Evolutionary conservation across 2,113 vertebrate genomes (phyloP), one percentile per base, ranked within the genome.

Genomic region (Mesoclemmys tuberculata): DNA sequence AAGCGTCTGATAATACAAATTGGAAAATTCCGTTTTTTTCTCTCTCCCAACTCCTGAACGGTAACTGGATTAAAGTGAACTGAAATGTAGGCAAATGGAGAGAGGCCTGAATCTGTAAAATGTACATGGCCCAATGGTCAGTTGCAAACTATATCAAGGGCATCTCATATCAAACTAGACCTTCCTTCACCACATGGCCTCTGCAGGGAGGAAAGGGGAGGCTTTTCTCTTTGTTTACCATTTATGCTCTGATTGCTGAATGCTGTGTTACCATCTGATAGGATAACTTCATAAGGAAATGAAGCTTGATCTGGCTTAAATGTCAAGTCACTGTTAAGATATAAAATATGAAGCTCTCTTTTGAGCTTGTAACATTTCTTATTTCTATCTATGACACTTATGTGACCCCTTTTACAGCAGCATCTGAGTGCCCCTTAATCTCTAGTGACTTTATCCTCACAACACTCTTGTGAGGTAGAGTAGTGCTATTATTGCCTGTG

Each of bases 111-210:
- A 61, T 61, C 68, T 41, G n/a, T 21, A 22, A 24, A 74, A 22
- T 10, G 38, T 41, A 38, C n/a, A 41, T 35, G 68, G 19, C 16
- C 10, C n/a, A 24, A n/a, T 41, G 8, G 19, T 41, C 35, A 71
- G 5, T 74, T 74, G 68, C n/a, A 5, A 22, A 74, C 21, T n/a
- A 61, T 38, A 86, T 48, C 71, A 54, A 77, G 52, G 82, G 26
- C 12, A 78, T n/a, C 71, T 55, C 0, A 2, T 84, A 82, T 38
- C n/a, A 0, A 0, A n/a, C 31, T 35, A 77, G 52, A 35, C 0
- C 0, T 84, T 94, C 48, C 48, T 90, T 56, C 10, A 27, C n/a
- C 10, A 31, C 14, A 2, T 2, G 38, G 58, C 4, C n/a, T 71
- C n/a, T 80, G 44, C 56, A 95, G 64, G 18, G 19, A 24, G 81